These are phyloP conservation scores for Linurgus olivaceus DNA, from an alignment of 2,797 vertebrate species.

Conservation along the genomic window DNA sequence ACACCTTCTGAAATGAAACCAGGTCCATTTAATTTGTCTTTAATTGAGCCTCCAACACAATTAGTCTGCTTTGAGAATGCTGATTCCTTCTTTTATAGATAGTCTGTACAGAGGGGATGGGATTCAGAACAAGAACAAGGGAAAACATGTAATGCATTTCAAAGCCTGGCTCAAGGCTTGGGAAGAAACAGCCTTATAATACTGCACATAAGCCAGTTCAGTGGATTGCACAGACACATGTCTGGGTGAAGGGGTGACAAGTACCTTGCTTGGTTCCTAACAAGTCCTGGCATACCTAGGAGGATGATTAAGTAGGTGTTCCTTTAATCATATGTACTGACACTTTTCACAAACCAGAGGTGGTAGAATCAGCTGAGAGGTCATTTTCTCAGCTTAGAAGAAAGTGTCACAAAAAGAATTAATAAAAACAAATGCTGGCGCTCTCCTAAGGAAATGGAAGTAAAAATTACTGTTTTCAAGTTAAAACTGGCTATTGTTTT, in stretches of 20 bases:
- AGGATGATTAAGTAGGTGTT: not conserved
- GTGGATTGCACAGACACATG: not conserved
- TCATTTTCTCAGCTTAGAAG: not conserved
- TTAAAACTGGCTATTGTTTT: not conserved
- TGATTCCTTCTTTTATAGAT: not conserved
- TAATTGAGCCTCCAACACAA: not conserved
- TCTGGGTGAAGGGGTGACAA: not conserved
- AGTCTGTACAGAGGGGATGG: not conserved
- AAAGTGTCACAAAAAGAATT: not conserved
- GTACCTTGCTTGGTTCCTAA: not conserved
- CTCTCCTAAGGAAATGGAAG: not conserved
- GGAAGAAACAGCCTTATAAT: not conserved
- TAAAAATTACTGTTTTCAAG: not conserved
- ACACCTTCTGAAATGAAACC: constrained; percentile 6
- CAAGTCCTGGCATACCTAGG: not conserved
- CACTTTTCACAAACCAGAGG: not conserved
- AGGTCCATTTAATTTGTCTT: not conserved
- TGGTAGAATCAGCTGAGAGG: not conserved
- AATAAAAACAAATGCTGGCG: not conserved
- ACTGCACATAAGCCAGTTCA: not conserved
- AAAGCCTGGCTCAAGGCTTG: not conserved
- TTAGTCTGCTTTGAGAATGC: not conserved
- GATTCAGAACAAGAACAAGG: not conserved
- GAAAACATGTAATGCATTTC: not conserved
- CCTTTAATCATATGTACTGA: not conserved